Base-by-base conservation (phyloP, 2,113 vertebrate genomes). In the Channa argus region DNA sequence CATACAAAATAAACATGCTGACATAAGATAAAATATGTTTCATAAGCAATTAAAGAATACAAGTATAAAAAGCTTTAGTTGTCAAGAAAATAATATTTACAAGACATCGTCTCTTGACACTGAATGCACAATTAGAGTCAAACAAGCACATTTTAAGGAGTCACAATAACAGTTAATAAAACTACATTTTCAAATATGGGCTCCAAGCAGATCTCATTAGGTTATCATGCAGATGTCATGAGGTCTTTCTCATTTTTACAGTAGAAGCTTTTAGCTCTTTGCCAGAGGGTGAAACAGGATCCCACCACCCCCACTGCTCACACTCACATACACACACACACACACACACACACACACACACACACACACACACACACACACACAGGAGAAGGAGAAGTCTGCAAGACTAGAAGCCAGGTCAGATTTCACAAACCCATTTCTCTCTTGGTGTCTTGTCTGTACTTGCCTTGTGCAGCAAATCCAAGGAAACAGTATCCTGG, bases 351-450 rank as follows among this genome's bases (percentile, higher is more conserved):
- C 24, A 24, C 24, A 24, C 24, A 24, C 24, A 24, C 24, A 24
- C 24, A 51, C 51, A 33, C 54, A 63, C 47, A 12, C 59, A 37
- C 59, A 61, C 51, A 9, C 74, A 63, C 38, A 38, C 44, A 56
- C 62, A 63, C 64, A 63, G 37, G 56, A 56, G 24, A 15, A 12
- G 37, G 59, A 69, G 50, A 55, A 65, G 82, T 3, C 71, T 67
- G 76, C 71, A 81, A 83, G 53, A 74, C 37, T 50, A 85, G 81
- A 86, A 74, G 80, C 77, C 71, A 63, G 86, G 61, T 92, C 79
- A 24, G 54, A 80, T 94, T 92, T 92, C 92, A 88, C 85, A 87
- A 87, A 88, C 87, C 80, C 70, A 84, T 87, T 86, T 85, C 74
- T 77, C 72, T 39, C 58, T 62, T 63, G 56, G 59, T 33, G 68